These are phyloP conservation scores for Lepidurus apus DNA, from an alignment of 1,140 invertebrate genomes.

Conservation along the genomic window DNA sequence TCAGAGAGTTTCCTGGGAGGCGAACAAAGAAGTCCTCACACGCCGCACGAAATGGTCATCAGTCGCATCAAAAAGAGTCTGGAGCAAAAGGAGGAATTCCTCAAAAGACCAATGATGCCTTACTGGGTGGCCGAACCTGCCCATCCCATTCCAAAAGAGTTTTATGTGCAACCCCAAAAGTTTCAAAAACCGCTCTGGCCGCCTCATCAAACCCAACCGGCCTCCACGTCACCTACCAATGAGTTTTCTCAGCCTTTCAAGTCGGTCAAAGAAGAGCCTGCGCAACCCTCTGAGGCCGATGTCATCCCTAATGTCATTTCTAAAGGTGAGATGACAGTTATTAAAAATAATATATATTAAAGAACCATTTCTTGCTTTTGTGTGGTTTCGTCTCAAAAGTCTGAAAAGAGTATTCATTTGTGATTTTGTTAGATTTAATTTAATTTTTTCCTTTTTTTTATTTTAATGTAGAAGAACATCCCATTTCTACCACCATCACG, in stretches of 20 bases:
- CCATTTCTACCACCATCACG: constrained; percentile 25
- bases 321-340: constrained; percentile 33
- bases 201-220: constrained; percentile 44
- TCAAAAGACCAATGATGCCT: constrained; percentile 63
- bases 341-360: not conserved
- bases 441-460: not conserved
- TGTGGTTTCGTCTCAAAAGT: too few relatives aligned
- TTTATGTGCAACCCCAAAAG: constrained; percentile 69
- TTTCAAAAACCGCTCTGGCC: constrained; percentile 67
- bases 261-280: constrained; percentile 21
- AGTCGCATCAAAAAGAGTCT: constrained; percentile 67
- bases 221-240: constrained; percentile 30
- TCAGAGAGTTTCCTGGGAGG: constrained; percentile 4
- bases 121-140: constrained; percentile 50
- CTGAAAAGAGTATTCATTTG: too few relatives aligned
- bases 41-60: constrained; percentile 36
- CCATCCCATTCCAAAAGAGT: constrained; percentile 56
- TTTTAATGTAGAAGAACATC: not conserved
- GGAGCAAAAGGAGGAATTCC: constrained; percentile 81
- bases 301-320: constrained; percentile 36
- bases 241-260: not conserved
- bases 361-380: too few relatives aligned
- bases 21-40: constrained; percentile 16
- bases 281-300: constrained; percentile 36
- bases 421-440: not conserved